Base-by-base conservation (phyloP, 1,140 invertebrate species). In the Nomia melanderi region DNA sequence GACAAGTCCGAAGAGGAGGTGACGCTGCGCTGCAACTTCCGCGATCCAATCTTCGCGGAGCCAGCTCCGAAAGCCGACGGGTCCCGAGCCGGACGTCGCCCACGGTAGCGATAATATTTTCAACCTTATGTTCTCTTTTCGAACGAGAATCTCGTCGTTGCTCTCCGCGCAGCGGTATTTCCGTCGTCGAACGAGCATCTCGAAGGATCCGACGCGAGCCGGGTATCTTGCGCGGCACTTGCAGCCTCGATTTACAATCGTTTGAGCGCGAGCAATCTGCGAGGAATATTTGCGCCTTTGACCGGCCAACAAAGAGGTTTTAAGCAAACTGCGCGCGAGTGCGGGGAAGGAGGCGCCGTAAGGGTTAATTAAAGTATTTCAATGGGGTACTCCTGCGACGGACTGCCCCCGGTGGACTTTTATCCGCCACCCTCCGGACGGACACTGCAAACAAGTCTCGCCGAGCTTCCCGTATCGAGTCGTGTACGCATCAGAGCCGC, bases 331-430 rank as follows among this genome's bases (percentile, higher is more conserved):
- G 63, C 78, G 33, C 65, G 54, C 69, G 47, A 60, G 54, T 50
- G 47, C 64, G 33, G 56, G 62, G 41, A 62, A 63, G 66, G 57
- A 74, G 62, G 54, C 57, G 80, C 72, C 65, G 75, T 84, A 82
- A 81, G 78, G 78, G 86, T 88, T 88, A 88, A 88, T 88, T 86
- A 87, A 88, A 88, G 86, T 87, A 88, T 87, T 86, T 82, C 86
- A 87, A 87, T 87, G 82, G n/a, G 79, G 79, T 86, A 82, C 81
- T 81, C 85, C 78, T 79, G 77, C 86, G 78, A 85, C 79, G 59
- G 78, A 75, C 82, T 78, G 71, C 67, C 74, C 81, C 78, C 65
- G 77, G 64, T 79, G 70, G 79, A 78, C 82, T 84, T 87, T 87
- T 80, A 88, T 86, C 79, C 53, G 72, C 63, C 53, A 71, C 78